Evolutionary conservation across 2,113 vertebrate genomes (phyloP), one percentile per base, ranked within the genome.

Genomic region (Perognathus longimembris): DNA sequence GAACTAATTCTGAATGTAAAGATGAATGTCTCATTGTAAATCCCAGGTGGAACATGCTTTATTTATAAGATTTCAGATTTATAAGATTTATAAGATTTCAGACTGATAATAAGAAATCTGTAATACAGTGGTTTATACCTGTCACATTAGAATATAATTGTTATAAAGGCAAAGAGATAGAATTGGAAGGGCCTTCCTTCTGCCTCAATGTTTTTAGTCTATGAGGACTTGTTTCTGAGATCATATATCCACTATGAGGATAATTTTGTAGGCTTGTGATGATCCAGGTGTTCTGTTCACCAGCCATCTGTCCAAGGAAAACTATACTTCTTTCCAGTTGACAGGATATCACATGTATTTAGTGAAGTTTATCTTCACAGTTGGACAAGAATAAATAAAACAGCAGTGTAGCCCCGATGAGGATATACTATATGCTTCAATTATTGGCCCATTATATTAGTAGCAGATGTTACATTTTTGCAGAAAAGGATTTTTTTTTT

Each of bases 381-480:
- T 98, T 97, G 94, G 97, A 93, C 95, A 97, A 97, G 94, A 97
- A 97, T 97, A 98, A 98, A 98, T 97, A 97, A 98, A 98, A 87
- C 96, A 96, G 95, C 95, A 95, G 95, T 96, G 94, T 95, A 95
- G 82, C 28, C 94, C 97, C 95, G 67, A 0, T 93, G 97, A 97
- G 97, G 73, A 92, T 78, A 89, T 82, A 63, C 92, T 97, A 77
- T 97, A 94, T 97, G 92, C 96, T 92, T 98, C 96, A 95, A 91
- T 97, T 97, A 97, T 97, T 96, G 96, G 95, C 97, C 94, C 93
- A 85, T 97, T 98, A 90, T 97, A 97, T 97, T 95, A 95, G 95
- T 83, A 96, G 94, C 98, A 98, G 97, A 98, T 98, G 97, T 97
- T 98, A 32, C 88, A 90, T 97, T 98, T 96, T 77, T 95, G 81